Base-by-base conservation (phyloP, 2,888 invertebrate species). In the Campaea margaritaria region DNA sequence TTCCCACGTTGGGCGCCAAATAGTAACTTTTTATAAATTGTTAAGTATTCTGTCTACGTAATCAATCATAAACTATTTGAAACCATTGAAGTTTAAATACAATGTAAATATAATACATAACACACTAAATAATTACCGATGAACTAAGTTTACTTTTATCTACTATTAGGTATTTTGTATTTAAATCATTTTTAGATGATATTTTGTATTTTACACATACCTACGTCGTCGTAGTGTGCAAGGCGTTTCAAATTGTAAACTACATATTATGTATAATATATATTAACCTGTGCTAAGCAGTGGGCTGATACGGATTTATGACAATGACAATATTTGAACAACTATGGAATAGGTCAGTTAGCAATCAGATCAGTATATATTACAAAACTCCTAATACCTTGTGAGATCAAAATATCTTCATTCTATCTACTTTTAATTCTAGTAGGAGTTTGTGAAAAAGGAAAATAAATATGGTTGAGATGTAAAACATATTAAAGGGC, bases 381-480 rank as follows among this genome's bases (percentile, higher is more conserved):
- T 3, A n/a, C 1, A 36, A 36, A 12, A 36, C 7, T 36, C 36
- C 12, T 36, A 36, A n/a, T n/a, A 5, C n/a, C n/a, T 36, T 5
- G 15, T 43, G 45, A 45, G 28, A 14, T 13, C 44, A 27, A 28
- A 28, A 27, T 44, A 9, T 31, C 9, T 51, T n/a, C n/a, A n/a
- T 39, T 48, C 43, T 53, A 58, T 39, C 38, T 58, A 46, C 31
- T 57, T 36, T 39, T 46, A 54, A 38, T 43, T 36, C 46, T 50
- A 60, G 16, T 12, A 43, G 51, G 45, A 57, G 15, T 42, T 53
- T 41, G 59, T 64, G 63, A 49, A 49, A 58, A 59, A 66, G 58
- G 14, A 58, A 67, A 66, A 67, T 63, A 58, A 60, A 64, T 68
- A 67, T 64, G 47, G 64, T 63, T 34, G 44, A 48, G 28, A 55